Percentiles rank a stretch among this genome's conserved stretches.
Conservation (phyloP, 2,113 vertebrate genomes). For the Maccullochella peelii region DNA sequence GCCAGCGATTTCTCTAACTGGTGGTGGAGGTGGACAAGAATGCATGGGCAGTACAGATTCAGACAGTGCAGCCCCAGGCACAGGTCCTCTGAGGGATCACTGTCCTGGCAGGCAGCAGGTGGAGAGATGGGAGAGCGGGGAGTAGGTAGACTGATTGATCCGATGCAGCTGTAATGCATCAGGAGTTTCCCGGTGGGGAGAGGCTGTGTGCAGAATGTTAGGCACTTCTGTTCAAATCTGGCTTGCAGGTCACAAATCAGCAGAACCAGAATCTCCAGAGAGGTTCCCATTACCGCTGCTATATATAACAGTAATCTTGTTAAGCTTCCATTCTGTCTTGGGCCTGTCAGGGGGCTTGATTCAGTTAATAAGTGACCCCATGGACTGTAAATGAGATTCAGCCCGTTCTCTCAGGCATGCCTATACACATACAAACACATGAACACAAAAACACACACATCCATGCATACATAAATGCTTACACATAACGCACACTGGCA, state of each 20-base stretch:
- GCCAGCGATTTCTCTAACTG: slow-evolving; percentile 41
- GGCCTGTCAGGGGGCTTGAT: slow-evolving; percentile 66
- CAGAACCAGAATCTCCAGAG: slow-evolving; percentile 68
- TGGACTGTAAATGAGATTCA: slow-evolving; percentile 78
- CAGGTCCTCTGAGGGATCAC: slow-evolving; percentile 52
- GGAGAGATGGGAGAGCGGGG: slow-evolving; percentile 53
- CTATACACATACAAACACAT: slow-evolving; percentile 31
- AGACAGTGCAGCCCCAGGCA: slow-evolving; percentile 11
- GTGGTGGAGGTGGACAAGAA: slow-evolving; percentile 50
- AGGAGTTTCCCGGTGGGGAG: slow-evolving; percentile 68
- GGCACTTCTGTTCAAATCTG: slow-evolving; percentile 63
- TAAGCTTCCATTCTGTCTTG: slow-evolving; percentile 75
- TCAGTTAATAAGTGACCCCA: slow-evolving; percentile 80
- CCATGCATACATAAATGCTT: slow-evolving; percentile 12
- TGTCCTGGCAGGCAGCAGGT: slow-evolving; percentile 62
- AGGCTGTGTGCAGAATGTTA: slow-evolving; percentile 58
- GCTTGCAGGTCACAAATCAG: slow-evolving; percentile 71
- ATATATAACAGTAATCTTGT: slow-evolving; percentile 82
- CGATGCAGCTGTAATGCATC: slow-evolving; percentile 75
- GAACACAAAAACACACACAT: slow-evolving; percentile 12
- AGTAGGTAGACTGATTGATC: slow-evolving; percentile 76
- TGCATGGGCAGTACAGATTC: slow-evolving; percentile 31
- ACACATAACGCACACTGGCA: not conserved
- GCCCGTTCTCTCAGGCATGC: slow-evolving; percentile 41
- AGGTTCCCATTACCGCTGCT: slow-evolving; percentile 77